Base-by-base conservation (phyloP, 2,888 invertebrate genomes). In the Andrena chrysosceles region DNA sequence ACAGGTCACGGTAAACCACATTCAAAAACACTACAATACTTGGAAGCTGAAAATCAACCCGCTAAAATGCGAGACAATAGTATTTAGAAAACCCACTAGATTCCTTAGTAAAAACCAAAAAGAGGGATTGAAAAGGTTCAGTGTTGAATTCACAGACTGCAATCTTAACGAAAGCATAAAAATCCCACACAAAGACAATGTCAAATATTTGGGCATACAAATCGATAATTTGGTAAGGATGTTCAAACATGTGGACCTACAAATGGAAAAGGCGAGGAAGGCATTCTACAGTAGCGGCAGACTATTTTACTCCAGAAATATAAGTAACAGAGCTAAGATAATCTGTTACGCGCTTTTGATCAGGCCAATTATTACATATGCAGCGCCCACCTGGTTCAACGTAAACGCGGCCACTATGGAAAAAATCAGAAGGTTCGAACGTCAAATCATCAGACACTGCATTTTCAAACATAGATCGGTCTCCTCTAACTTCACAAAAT, bases 31-130 rank as follows among this genome's bases (percentile, higher is more conserved):
- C 6, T 54, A 49, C 1, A 3, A 66, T 1, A 67, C 59, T 0
- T 84, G 66, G 82, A 84, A 74, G 59, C 35, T 81, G 8, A 80
- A 70, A 80, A 70, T 68, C 7, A 72, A 75, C 26, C 6, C n/a
- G 10, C 10, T 35, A 0, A 81, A 81, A 62, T 81, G 81, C 10
- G 81, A 77, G 54, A 56, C 73, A 6, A 82, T 77, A 1, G 8
- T 77, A 4, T 77, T 73, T 33, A 66, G 63, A 31, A 31, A 31
- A 31, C 31, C 31, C 31, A 31, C 31, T 31, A 31, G 31, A 31
- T 31, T 5, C 6, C 31, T 31, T 2, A 31, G 31, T 6, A 31
- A 5, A 31, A 31, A 31, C 31, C 31, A 31, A 31, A 31, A 31
- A 31, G 31, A 31, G 6, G 31, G 6, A 6, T 6, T 31, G 31